Evolutionary conservation across 2,888 invertebrate species (phyloP), one percentile per base, ranked within the genome.

Genomic region (Tillus elongatus): DNA sequence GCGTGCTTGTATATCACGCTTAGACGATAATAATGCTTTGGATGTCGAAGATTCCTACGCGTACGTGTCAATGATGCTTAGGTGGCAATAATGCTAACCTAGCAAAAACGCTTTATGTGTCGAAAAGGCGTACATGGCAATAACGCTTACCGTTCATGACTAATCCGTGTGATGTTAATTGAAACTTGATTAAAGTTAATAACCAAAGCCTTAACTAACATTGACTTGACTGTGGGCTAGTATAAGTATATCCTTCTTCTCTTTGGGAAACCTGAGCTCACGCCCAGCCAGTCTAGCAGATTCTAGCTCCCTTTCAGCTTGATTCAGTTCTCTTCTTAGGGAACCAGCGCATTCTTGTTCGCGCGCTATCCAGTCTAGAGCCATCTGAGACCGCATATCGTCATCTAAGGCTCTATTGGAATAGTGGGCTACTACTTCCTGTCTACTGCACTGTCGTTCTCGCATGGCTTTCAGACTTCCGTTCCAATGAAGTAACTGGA

Each of bases 301-400:
- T 61, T 86, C 82, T 41, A 92, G 72, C 66, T 93, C 92, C 43
- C 86, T 74, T 64, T 92, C 90, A 2, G 91, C 88, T 39, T 82
- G 74, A 35, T 81, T 78, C 42, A 93, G 69, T 64, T 93, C 92
- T 45, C 81, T 74, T 1, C 82, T 75, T 33, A 92, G 75, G 36
- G 88, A 79, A 1, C 85, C 82, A 3, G 75, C 73, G 52, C 77
- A 79, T 53, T 79, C 79, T 49, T 83, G 82, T 53, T 79, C 79
- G 32, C 84, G 70, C 6, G 90, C 86, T 39, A 92, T 90, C 92
- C 93, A 93, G 64, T 93, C 92, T 35, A 91, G 70, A 9, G 92
- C 92, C 92, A 93, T 93, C 68, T 90, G 89, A 41, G 90, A 88
- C 44, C 92, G 79, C 92, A 93, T 93, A 60, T 90, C 90, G 58